Base-by-base conservation (phyloP, 2,888 invertebrate genomes). In the Hecatera dysodea region DNA sequence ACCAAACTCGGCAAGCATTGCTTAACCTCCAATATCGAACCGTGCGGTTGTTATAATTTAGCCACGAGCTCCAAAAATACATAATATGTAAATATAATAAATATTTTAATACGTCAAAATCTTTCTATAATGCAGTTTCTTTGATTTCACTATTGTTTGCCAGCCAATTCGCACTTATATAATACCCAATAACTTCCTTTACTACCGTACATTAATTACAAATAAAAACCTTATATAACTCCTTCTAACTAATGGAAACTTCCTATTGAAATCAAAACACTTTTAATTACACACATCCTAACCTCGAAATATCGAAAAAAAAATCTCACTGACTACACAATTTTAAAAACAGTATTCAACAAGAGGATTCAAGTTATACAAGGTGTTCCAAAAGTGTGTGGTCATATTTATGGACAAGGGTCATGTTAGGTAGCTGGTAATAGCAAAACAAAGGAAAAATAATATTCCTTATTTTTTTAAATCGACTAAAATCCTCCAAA, bases 211-310 rank as follows among this genome's bases (percentile, higher is more conserved):
- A 39, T 39, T 36, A 62, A 53, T 27, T 17, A 36, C 22, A 11
- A 24, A 15, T 33, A 27, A 62, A 57, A 57, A 17, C n/a, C 12
- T 42, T 22, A 27, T 15, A 50, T 19, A 61, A 36, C 15, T 57
- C 39, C 33, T 42, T 42, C 19, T 59, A 55, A 60, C 48, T 11
- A 74, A 80, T 65, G 63, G 66, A 67, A 78, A 56, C 66, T 66
- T 81, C 71, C 71, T 57, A 53, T 52, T 64, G 42, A 55, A 59
- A 64, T 52, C 55, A 81, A 65, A 81, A 77, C 61, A 77, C 11
- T 46, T 78, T 70, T 82, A 82, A 79, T 79, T 72, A 33, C 15
- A 39, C 0, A 36, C 61, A 57, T 57, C 78, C 39, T 78, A 72
- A 67, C 82, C 82, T 82, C 53, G 67, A 11, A 27, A 44, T 50